phyloP scores from a whole-genome alignment of 2,888 invertebrate species.

The Epinotia nisella region DNA sequence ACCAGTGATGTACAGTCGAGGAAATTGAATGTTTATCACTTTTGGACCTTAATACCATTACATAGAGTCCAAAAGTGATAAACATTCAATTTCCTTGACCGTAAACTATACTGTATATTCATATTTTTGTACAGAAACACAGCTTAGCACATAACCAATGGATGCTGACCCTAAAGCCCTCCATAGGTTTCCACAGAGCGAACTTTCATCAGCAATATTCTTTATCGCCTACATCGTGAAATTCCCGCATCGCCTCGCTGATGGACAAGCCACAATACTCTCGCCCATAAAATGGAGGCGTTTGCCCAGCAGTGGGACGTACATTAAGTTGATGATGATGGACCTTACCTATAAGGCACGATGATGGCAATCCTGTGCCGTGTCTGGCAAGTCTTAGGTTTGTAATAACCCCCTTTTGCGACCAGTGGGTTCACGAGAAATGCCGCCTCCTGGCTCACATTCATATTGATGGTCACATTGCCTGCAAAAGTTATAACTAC shows the following conservation, averaged over 20 bases:
- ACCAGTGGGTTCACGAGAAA: slow-evolving; percentile 49
- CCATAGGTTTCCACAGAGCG: no score
- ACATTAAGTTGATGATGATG: not conserved
- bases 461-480: slow-evolving; percentile 10
- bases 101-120: no score
- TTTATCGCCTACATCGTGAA: no score
- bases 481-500: not conserved
- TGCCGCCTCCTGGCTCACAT: slow-evolving; percentile 4
- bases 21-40: no score
- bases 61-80: no score
- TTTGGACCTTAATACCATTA: no score
- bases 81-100: no score
- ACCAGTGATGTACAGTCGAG: no score
- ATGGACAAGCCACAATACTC: not conserved
- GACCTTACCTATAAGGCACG: slow-evolving; percentile 63
- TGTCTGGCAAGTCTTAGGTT: slow-evolving; percentile 56
- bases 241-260: not conserved
- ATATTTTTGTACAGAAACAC: no score
- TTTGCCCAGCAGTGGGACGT: not conserved
- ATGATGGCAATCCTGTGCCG: slow-evolving; percentile 62
- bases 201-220: no score
- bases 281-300: not conserved
- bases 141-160: no score
- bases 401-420: slow-evolving; percentile 58
- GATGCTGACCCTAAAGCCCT: no score